These are phyloP conservation scores for Drosophila repletoides DNA, from an alignment of 1,140 invertebrate species.

Conservation along the genomic window DNA sequence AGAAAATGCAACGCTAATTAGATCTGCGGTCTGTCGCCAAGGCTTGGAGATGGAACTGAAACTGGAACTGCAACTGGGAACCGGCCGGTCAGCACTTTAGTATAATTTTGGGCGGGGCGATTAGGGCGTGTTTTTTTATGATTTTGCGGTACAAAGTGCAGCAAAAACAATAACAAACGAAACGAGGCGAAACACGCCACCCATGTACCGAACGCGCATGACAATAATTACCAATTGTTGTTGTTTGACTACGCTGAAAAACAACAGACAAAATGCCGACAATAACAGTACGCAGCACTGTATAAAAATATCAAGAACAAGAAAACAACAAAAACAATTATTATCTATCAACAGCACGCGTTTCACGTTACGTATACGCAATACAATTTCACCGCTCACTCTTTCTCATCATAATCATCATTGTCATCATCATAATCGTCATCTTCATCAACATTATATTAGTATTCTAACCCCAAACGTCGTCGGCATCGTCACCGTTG, in stretches of 20 bases:
- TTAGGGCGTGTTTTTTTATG: too few relatives aligned
- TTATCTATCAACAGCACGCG: conserved; percentile 47
- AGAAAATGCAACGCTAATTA: conserved; percentile 74
- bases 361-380: conserved; percentile 62
- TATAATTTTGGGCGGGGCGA: neutral
- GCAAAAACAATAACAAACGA: conserved; percentile 1
- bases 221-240: conserved; percentile 46
- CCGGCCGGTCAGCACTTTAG: conserved; percentile 7
- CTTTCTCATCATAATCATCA: neutral
- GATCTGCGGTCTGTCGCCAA: conserved; percentile 55
- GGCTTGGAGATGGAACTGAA: neutral
- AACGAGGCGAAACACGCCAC: conserved; percentile 21
- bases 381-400: conserved; percentile 21
- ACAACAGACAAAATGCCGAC: conserved; percentile 30
- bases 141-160: too few relatives aligned
- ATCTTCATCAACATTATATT: neutral
- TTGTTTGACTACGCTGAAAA: conserved; percentile 25
- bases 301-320: conserved; percentile 13
- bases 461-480: conserved; percentile 54
- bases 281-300: conserved; percentile 26
- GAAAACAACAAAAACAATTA: conserved; percentile 18
- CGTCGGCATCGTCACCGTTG: conserved; percentile 25
- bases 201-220: conserved; percentile 8
- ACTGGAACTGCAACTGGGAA: neutral
- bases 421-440: conserved; percentile 20